A percentile compares a stretch with the other conserved stretches of the same genome.
Conservation (phyloP, 2,888 invertebrate species). For the Diaprepes abbreviatus region DNA sequence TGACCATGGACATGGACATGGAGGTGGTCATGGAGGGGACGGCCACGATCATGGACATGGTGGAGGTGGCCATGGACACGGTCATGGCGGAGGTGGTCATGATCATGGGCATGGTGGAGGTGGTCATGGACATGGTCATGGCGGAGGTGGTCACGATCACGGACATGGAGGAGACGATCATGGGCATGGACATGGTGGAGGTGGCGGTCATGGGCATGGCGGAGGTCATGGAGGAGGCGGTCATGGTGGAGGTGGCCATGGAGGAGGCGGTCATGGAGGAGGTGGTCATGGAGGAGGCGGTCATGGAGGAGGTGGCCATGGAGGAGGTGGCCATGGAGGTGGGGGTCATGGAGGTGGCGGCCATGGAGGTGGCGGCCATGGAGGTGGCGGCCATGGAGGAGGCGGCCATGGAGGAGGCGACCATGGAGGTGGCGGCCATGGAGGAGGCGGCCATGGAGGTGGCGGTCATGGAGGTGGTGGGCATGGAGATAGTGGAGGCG, state of each 20-base stretch:
- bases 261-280: conserved; percentile 43
- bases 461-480: conserved; percentile 36
- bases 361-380: conserved; percentile 48
- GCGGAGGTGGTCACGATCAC: conserved; percentile 46
- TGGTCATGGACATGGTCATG: conserved; percentile 30
- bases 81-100: too few relatives aligned
- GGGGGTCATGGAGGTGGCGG: conserved; percentile 28
- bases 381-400: conserved; percentile 49
- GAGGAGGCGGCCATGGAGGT: conserved; percentile 32
- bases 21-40: conserved; percentile 39
- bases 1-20: conserved; percentile 24
- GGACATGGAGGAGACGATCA: conserved; percentile 36
- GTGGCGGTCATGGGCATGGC: conserved; percentile 19
- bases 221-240: conserved; percentile 49
- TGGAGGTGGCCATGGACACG: conserved; percentile 30
- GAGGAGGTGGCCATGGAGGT: conserved; percentile 17
- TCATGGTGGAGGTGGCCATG: conserved; percentile 36
- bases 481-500: too few relatives aligned
- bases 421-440: conserved; percentile 44
- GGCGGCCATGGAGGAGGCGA: too few relatives aligned
- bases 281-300: conserved; percentile 21
- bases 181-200: neutral
- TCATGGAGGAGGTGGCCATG: conserved; percentile 20
- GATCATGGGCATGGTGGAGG: conserved; percentile 37
- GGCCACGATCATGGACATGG: conserved; percentile 27